phyloP scores from a whole-genome alignment of 2,113 vertebrate species.

The Redunca redunca region DNA sequence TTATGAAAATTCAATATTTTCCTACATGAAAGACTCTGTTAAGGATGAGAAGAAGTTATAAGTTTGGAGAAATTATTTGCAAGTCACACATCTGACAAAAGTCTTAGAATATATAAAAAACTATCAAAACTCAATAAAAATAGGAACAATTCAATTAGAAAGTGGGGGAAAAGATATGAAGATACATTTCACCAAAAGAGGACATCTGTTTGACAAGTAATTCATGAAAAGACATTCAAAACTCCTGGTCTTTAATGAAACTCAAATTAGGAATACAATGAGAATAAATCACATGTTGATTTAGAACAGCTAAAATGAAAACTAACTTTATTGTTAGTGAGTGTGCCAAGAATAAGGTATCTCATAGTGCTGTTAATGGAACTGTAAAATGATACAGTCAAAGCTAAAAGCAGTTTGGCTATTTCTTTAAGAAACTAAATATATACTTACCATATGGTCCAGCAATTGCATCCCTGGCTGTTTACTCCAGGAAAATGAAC shows the following conservation, averaged over 20 bases:
- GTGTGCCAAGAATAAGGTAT: neutral
- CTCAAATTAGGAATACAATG: neutral
- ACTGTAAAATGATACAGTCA: neutral
- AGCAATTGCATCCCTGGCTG: neutral
- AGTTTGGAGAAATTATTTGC: neutral
- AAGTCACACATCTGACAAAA: neutral
- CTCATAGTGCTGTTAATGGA: neutral
- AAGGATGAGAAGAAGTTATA: neutral
- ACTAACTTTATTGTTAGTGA: neutral
- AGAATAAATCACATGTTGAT: neutral
- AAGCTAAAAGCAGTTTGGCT: neutral
- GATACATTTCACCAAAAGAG: neutral
- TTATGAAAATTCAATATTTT: neutral
- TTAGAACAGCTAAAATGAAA: neutral
- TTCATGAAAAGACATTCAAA: neutral
- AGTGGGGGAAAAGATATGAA: neutral
- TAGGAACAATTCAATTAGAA: neutral
- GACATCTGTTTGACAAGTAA: neutral
- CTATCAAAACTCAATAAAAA: neutral
- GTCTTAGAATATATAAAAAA: neutral
- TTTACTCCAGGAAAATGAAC: neutral
- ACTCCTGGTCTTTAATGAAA: neutral
- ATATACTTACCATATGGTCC: neutral
- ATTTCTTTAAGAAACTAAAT: neutral
- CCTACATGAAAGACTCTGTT: neutral